Conservation (phyloP, 2,888 invertebrate genomes). For the Trissolcus brochymenae region DNA sequence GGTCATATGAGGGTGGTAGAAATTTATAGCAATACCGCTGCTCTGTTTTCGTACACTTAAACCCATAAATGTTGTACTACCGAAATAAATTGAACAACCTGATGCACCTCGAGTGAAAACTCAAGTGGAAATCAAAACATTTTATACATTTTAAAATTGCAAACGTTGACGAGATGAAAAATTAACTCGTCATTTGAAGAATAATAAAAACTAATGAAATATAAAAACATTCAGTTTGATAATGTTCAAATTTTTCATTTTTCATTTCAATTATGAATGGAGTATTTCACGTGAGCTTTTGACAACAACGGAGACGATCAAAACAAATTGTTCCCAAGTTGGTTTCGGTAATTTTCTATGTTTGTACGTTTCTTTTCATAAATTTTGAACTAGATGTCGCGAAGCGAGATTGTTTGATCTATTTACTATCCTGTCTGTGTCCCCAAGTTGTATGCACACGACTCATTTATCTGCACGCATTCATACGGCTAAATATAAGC, state of each 20-base stretch:
- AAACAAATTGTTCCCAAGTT: slow-evolving; percentile 4
- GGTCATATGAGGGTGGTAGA: slow-evolving; percentile 31
- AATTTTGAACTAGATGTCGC: slow-evolving; percentile 19
- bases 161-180: too few species aligned
- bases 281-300: neutral
- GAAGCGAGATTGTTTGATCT: slow-evolving; percentile 32
- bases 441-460: slow-evolving; percentile 19
- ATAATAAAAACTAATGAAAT: too few species aligned
- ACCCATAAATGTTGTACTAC: slow-evolving; percentile 5
- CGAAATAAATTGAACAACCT: too few species aligned
- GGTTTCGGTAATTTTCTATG: slow-evolving; percentile 18
- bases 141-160: too few species aligned
- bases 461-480: slow-evolving; percentile 46
- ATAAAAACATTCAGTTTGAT: neutral
- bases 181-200: too few species aligned
- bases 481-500: slow-evolving; percentile 43
- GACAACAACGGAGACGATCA: neutral
- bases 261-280: too few species aligned
- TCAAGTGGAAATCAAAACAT: too few species aligned
- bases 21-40: slow-evolving; percentile 18
- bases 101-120: neutral
- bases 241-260: too few species aligned
- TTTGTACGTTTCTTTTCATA: slow-evolving; percentile 30
- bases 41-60: neutral
- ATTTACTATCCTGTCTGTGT: slow-evolving; percentile 21